phyloP scores from a whole-genome alignment of 2,113 vertebrate genomes.

The Dicentrarchus labrax region DNA sequence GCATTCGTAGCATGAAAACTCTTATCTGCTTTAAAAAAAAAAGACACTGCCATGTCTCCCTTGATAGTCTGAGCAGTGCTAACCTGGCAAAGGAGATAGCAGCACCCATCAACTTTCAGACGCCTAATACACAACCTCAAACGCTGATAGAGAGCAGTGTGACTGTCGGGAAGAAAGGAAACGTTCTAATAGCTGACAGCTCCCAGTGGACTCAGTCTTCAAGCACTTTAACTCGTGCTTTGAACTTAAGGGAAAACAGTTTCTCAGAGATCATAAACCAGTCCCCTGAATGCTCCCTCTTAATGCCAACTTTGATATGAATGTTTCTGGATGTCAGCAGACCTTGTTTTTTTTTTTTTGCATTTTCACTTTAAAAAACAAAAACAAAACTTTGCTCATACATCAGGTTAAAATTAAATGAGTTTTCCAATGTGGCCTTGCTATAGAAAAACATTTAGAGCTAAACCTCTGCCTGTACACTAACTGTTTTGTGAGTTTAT shows the following conservation, averaged over 20 bases:
- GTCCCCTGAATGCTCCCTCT: slow-evolving; percentile 1
- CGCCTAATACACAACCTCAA: background rate
- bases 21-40: background rate
- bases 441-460: background rate
- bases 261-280: slow-evolving; percentile 24
- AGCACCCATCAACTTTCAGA: slow-evolving; percentile 17
- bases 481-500: no score
- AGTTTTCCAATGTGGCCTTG: background rate
- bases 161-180: slow-evolving; percentile 35
- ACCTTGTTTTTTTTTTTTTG: background rate
- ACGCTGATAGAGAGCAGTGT: slow-evolving; percentile 1
- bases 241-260: slow-evolving; percentile 24
- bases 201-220: slow-evolving; percentile 31
- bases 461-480: no score
- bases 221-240: slow-evolving; percentile 29
- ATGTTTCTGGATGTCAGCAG: background rate
- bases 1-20: background rate
- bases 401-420: background rate
- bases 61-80: background rate
- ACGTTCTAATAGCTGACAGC: slow-evolving; percentile 7
- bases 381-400: background rate
- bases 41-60: background rate
- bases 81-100: slow-evolving; percentile 32
- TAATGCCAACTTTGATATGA: slow-evolving; percentile 18
- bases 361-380: background rate